Evolutionary conservation across 2,888 invertebrate species (phyloP), one percentile per base, ranked within the genome.

Genomic region (Pristionchus exspectatus): DNA sequence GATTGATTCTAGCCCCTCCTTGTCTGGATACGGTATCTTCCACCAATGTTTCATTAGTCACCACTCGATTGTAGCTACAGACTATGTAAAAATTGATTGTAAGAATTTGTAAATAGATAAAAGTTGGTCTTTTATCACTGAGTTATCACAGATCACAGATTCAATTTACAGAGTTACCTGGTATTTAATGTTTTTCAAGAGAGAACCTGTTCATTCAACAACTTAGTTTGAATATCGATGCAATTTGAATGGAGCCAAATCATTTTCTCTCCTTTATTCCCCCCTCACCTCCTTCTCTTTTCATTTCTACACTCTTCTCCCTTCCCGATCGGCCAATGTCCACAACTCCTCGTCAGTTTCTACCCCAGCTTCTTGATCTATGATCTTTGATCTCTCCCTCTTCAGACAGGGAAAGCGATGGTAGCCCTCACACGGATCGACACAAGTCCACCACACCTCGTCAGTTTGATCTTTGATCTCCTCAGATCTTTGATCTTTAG

Each of bases 81-180:
- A 21, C 38, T 77, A 77, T 77, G 77, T 44, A 44, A 14, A 77
- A 77, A 77, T 77, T 77, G 77, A 77, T 77, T 77, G 77, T 77
- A 77, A 77, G 77, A 77, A 44, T 4, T 10, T 77, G 77, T 77
- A 77, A n/a, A 77, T 77, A 77, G 21, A 44, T 77, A 44, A 77
- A 50, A 44, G 77, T 38, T 21, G 44, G 50, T 77, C 16, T 44
- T 1, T 18, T 18, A 38, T 14, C 33, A 21, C n/a, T 27, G 5
- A n/a, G 27, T 50, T 5, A 38, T 50, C 44, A 12, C 44, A 50
- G 44, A 50, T 50, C 44, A 10, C 44, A 50, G 12, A 12, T 50
- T 50, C 44, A 12, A 50, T 50, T 50, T 50, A 50, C 10, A 12
- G 44, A 50, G 44, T 50, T 38, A 38, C 38, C 5, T 38, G 38